These are phyloP conservation scores for Terrapene triunguis DNA, from an alignment of 2,113 vertebrate genomes.

Conservation along the genomic window DNA sequence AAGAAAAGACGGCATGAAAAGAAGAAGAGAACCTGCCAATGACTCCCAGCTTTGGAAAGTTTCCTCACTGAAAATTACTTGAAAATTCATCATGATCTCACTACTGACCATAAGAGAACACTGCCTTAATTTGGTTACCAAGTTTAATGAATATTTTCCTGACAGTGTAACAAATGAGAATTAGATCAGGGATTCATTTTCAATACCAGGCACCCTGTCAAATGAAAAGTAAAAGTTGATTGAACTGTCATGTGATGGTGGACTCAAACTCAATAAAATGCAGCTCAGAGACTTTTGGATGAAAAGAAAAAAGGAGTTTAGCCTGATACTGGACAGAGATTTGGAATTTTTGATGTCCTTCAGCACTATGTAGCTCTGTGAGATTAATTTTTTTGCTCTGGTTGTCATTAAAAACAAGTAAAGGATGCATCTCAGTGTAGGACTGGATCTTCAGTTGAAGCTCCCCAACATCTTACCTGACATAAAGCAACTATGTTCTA, in stretches of 20 bases:
- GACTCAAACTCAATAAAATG: neutral
- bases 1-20: conserved; percentile 18
- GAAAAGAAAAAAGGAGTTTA: conserved; percentile 40
- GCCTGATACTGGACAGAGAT: conserved; percentile 1
- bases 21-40: conserved; percentile 39
- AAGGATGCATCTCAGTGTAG: conserved; percentile 22
- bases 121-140: conserved; percentile 15
- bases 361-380: neutral
- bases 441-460: conserved; percentile 36
- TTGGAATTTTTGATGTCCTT: conserved; percentile 3
- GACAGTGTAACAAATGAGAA: conserved; percentile 61
- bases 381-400: neutral
- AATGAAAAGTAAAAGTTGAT: conserved; percentile 43
- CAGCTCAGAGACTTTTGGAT: neutral
- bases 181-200: conserved; percentile 46
- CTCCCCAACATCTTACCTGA: neutral
- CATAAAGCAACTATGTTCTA: neutral
- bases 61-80: conserved; percentile 43
- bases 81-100: conserved; percentile 44
- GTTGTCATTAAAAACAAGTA: conserved; percentile 36
- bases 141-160: conserved; percentile 37
- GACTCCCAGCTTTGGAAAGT: conserved; percentile 18
- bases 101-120: conserved; percentile 25
- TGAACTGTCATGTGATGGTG: conserved; percentile 54
- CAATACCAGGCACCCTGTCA: conserved; percentile 33